A percentile compares a stretch with the other conserved stretches of the same genome.
These are phyloP conservation scores for Octodon degus DNA, from an alignment of 2,113 vertebrate species.

Conservation along the genomic window DNA sequence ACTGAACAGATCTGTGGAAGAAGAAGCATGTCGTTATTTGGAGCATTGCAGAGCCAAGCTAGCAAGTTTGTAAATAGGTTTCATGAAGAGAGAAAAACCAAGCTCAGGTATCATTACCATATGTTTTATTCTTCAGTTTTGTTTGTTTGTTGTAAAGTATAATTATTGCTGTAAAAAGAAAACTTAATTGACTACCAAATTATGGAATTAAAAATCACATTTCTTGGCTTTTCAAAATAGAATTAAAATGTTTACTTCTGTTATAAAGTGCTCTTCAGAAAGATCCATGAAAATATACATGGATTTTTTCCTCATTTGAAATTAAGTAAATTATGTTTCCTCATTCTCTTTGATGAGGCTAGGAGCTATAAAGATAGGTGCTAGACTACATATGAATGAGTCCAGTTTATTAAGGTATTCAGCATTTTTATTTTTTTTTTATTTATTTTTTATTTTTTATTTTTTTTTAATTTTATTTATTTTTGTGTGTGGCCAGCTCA, in stretches of 20 bases:
- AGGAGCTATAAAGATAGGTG: constrained; percentile 32
- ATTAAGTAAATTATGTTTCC: constrained; percentile 59
- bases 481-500: too few species aligned
- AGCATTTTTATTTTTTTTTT: constrained; percentile 26
- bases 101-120: constrained; percentile 90
- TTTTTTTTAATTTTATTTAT: too few species aligned
- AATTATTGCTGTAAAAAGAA: not conserved
- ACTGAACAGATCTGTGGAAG: constrained; percentile 94
- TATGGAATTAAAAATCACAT: constrained; percentile 44
- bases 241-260: constrained; percentile 47
- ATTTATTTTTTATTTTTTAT: too few species aligned
- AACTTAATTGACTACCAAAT: constrained; percentile 31
- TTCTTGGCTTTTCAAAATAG: constrained; percentile 47
- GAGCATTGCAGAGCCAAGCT: constrained; percentile 97
- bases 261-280: not conserved
- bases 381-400: not conserved
- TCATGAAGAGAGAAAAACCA: constrained; percentile 98
- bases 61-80: constrained; percentile 97
- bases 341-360: constrained; percentile 21
- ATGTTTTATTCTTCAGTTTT: not conserved
- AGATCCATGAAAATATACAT: not conserved
- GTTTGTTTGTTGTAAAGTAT: constrained; percentile 21
- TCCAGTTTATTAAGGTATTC: constrained; percentile 27
- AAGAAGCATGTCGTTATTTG: constrained; percentile 93
- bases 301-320: not conserved